Percentiles rank a stretch among this genome's conserved stretches.
These are phyloP conservation scores for Barypeithes pellucidus DNA, from an alignment of 2,888 invertebrate genomes.

Conservation along the genomic window DNA sequence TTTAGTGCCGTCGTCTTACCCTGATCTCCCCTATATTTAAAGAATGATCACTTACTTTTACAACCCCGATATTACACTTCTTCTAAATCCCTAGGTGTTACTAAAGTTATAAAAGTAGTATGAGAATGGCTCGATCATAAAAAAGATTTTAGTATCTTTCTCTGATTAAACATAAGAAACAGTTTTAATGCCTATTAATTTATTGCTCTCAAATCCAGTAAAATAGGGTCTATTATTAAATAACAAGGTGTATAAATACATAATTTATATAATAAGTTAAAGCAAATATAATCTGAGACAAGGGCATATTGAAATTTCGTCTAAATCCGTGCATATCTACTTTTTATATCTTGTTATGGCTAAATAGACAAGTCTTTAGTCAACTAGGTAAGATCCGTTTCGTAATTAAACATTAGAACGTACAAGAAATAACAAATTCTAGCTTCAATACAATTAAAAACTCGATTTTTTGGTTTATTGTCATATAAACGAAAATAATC, in stretches of 20 bases:
- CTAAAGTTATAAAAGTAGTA: constrained; percentile 31
- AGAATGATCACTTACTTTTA: constrained; percentile 43
- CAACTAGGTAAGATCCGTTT: too few relatives aligned
- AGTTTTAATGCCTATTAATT: constrained; percentile 42
- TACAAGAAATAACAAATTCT: too few relatives aligned
- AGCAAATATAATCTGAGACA: neutral
- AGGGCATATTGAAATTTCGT: neutral
- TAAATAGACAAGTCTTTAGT: too few relatives aligned
- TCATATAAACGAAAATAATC: too few relatives aligned
- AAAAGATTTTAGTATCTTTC: constrained; percentile 43
- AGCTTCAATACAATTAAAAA: too few relatives aligned
- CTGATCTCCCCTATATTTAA: too few relatives aligned
- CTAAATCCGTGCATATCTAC: too few relatives aligned
- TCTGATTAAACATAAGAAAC: constrained; percentile 27
- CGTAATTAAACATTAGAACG: too few relatives aligned
- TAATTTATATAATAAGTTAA: constrained; percentile 1
- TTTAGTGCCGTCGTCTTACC: too few relatives aligned
- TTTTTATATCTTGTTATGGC: too few relatives aligned
- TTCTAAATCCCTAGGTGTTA: constrained; percentile 38
- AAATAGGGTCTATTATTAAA: neutral
- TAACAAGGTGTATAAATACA: neutral
- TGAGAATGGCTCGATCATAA: constrained; percentile 28
- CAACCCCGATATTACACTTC: constrained; percentile 25
- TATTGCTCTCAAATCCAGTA: constrained; percentile 29
- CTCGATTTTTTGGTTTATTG: too few relatives aligned